A percentile compares a stretch with the other conserved stretches of the same genome.
Evolutionary conservation across 2,797 vertebrate genomes (phyloP).

Genomic region (Intellagama lesueurii): DNA sequence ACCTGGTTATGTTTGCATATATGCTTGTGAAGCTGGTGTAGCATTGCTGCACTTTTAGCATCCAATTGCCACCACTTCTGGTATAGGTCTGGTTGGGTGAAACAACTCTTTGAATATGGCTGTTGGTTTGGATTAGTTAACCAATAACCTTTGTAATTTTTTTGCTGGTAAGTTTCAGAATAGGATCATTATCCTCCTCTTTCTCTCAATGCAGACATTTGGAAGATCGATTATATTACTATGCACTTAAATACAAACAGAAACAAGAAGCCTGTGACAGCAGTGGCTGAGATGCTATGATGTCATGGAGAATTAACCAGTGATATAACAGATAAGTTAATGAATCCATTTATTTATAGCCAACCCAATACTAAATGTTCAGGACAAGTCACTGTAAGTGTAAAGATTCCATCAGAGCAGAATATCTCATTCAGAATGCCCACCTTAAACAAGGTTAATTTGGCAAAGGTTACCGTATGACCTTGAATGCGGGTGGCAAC

Average conservation of each 20-base stretch:
- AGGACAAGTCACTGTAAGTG: not conserved
- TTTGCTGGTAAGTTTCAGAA: not conserved
- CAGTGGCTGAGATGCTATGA: not conserved
- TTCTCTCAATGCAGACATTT: slow-evolving; percentile 3
- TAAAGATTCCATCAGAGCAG: not conserved
- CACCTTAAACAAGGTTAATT: not conserved
- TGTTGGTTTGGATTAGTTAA: not conserved
- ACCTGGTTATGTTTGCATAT: not conserved
- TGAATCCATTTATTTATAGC: not conserved
- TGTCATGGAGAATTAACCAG: not conserved
- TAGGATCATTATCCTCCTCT: not conserved
- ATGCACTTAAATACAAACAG: not conserved
- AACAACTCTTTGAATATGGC: not conserved
- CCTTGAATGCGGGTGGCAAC: not conserved
- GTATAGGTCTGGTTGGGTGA: not conserved
- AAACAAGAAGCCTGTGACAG: not conserved
- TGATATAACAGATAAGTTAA: slow-evolving; percentile 1
- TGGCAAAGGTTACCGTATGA: not conserved
- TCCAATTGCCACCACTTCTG: not conserved
- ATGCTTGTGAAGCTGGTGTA: not conserved
- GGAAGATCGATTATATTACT: not conserved
- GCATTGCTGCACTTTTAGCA: not conserved
- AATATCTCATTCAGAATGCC: not conserved
- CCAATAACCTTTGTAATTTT: not conserved
- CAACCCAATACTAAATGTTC: not conserved